Base-by-base conservation (phyloP, 2,888 invertebrate species). In the Eilema sororculum region DNA sequence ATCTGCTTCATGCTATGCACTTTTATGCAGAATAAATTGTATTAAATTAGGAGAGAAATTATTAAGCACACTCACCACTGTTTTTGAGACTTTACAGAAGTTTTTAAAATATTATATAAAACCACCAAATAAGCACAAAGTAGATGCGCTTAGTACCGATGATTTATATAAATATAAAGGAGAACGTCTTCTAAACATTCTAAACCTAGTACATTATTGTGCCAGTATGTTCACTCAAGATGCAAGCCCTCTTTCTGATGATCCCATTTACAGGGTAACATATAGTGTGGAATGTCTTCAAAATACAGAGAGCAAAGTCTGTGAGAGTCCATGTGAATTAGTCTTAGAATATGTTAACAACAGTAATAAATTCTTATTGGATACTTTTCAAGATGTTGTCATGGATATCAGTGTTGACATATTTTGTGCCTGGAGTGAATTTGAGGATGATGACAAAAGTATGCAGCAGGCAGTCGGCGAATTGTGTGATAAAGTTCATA, bases 371-470 rank as follows among this genome's bases (percentile, higher is more conserved):
- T 75, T 80, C 2, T 73, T 95, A 76, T 71, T 95, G 66, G 92
- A 94, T 75, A 84, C 83, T 73, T 91, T 88, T 73, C 88, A 91
- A 78, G 85, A 84, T 56, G 81, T 93, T 37, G 87, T 93, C 16
- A 94, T 94, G 93, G 90, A 87, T 75, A 84, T 95, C 0, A 95
- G 89, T 86, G 89, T 95, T 25, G 92, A 94, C 70, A 89, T 93
- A 73, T 95, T 91, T 81, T 95, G 95, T 84, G 88, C 92, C 16
- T 95, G 95, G 95, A 92, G 91, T 85, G 95, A 95, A 77, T 90
- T 89, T 88, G 90, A 91, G 75, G 89, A 90, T 22, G 81, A 88
- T 75, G 89, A 87, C 1, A 87, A 86, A 83, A 94, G 78, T 71
- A 88, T 93, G 89, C 95, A 95, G 73, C 89, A 91, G 78, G 82